These are phyloP conservation scores for Leptestheria dahalacensis DNA, from an alignment of 1,140 invertebrate genomes.

Conservation along the genomic window DNA sequence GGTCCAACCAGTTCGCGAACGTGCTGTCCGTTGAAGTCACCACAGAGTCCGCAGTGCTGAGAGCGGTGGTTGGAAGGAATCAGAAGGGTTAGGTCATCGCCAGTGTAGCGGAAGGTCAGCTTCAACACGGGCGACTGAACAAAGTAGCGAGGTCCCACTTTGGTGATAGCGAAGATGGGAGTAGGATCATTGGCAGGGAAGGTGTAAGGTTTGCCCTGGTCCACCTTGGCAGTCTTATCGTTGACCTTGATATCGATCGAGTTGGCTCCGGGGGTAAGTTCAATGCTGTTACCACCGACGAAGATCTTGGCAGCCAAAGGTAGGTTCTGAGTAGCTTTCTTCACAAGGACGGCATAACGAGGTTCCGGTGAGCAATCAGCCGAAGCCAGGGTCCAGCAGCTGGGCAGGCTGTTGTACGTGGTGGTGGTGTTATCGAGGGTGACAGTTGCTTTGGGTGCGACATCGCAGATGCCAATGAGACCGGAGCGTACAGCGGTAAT, in stretches of 20 bases:
- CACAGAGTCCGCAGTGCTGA: constrained; percentile 19
- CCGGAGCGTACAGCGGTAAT: constrained; percentile 8
- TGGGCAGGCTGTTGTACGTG: constrained; percentile 11
- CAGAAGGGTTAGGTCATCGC: constrained; percentile 14
- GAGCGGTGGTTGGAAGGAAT: constrained; percentile 15
- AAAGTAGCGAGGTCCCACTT: constrained; percentile 15
- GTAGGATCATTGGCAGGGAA: background rate
- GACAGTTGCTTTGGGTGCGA: constrained; percentile 14
- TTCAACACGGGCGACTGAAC: constrained; percentile 10
- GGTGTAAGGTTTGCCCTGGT: constrained; percentile 9
- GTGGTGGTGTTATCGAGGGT: constrained; percentile 19
- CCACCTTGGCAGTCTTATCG: constrained; percentile 14
- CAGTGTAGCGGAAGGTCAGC: constrained; percentile 15
- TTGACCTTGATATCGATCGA: constrained; percentile 16
- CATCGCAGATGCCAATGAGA: constrained; percentile 15
- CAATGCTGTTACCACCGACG: constrained; percentile 18
- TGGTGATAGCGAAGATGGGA: constrained; percentile 13
- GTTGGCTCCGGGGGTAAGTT: constrained; percentile 12
- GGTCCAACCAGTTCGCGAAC: constrained; percentile 15
- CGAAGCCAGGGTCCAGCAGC: constrained; percentile 18
- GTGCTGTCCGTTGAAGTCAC: constrained; percentile 19
- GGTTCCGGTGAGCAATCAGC: constrained; percentile 17
- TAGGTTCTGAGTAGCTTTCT: constrained; percentile 10
- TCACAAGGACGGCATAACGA: constrained; percentile 18
- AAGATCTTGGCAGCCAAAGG: constrained; percentile 18